A percentile compares a stretch with the other conserved stretches of the same genome.
Evolutionary conservation across 2,113 vertebrate species (phyloP).

Genomic region (Stegastes partitus): DNA sequence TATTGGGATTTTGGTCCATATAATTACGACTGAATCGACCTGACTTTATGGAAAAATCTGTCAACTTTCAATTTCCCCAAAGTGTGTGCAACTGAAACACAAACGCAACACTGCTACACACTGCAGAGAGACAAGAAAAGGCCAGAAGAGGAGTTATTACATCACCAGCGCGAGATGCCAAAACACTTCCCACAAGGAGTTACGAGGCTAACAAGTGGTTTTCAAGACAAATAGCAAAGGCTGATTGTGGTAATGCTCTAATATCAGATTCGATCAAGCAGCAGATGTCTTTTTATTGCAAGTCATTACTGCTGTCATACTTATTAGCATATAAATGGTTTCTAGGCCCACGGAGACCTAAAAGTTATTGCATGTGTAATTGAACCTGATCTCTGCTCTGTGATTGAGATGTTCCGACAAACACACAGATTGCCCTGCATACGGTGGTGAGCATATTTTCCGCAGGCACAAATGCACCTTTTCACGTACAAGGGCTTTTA

Average conservation of each 20-base stretch:
- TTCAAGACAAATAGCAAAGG: conserved; percentile 64
- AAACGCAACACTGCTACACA: conserved; percentile 13
- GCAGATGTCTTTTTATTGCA: conserved; percentile 80
- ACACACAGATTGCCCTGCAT: conserved; percentile 7
- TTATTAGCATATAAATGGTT: conserved; percentile 83
- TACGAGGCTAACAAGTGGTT: conserved; percentile 66
- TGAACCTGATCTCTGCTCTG: conserved; percentile 76
- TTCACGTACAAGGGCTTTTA: conserved; percentile 4
- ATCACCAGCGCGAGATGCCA: conserved; percentile 42
- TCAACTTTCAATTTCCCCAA: conserved; percentile 8
- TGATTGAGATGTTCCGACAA: conserved; percentile 72
- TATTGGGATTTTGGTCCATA: background rate
- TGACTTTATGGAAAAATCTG: background rate
- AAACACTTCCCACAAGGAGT: conserved; percentile 64
- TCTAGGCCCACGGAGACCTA: conserved; percentile 70
- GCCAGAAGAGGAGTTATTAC: conserved; percentile 37
- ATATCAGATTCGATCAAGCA: conserved; percentile 78
- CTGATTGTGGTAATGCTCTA: conserved; percentile 67
- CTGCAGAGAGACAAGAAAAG: conserved; percentile 26
- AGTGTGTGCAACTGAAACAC: conserved; percentile 3
- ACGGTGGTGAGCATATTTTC: conserved; percentile 1
- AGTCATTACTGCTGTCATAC: conserved; percentile 76
- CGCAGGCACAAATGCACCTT: background rate
- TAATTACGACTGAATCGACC: conserved; percentile 4
- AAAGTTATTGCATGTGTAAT: conserved; percentile 80